A percentile compares a stretch with the other conserved stretches of the same genome.
Evolutionary conservation across 1,140 invertebrate species (phyloP).

Genomic region (Drosophila yakuba): DNA sequence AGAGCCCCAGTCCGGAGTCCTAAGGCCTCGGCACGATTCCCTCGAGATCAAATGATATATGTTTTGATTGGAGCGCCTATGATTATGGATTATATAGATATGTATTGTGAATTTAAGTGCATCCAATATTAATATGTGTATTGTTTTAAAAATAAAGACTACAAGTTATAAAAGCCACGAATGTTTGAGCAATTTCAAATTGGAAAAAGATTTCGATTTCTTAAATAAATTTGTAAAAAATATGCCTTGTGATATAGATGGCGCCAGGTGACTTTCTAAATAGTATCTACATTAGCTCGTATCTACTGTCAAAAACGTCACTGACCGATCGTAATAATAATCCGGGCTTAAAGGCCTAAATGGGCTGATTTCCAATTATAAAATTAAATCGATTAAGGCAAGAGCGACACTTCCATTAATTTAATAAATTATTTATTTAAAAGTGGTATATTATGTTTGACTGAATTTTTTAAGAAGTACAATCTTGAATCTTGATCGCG

Average conservation of each 20-base stretch:
- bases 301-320: too few relatives aligned
- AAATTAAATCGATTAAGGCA: too few relatives aligned
- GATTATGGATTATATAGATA: constrained; percentile 50
- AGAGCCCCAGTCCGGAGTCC: neutral
- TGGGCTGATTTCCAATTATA: too few relatives aligned
- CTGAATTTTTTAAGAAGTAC: neutral
- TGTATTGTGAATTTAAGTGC: constrained; percentile 61
- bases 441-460: neutral
- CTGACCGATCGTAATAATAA: too few relatives aligned
- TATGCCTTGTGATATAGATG: too few relatives aligned
- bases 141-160: constrained; percentile 65
- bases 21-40: constrained; percentile 13
- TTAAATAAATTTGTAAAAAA: neutral
- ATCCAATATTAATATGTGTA: constrained; percentile 59
- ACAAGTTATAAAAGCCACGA: constrained; percentile 49
- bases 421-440: too few relatives aligned
- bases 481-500: too few relatives aligned
- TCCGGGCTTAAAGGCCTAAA: too few relatives aligned
- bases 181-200: neutral
- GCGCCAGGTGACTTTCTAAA: too few relatives aligned
- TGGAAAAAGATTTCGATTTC: too few relatives aligned
- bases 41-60: constrained; percentile 10
- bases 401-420: too few relatives aligned
- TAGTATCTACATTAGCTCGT: too few relatives aligned
- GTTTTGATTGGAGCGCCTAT: constrained; percentile 23